Conservation (phyloP, 2,113 vertebrate species). For the Pluvialis apricaria region DNA sequence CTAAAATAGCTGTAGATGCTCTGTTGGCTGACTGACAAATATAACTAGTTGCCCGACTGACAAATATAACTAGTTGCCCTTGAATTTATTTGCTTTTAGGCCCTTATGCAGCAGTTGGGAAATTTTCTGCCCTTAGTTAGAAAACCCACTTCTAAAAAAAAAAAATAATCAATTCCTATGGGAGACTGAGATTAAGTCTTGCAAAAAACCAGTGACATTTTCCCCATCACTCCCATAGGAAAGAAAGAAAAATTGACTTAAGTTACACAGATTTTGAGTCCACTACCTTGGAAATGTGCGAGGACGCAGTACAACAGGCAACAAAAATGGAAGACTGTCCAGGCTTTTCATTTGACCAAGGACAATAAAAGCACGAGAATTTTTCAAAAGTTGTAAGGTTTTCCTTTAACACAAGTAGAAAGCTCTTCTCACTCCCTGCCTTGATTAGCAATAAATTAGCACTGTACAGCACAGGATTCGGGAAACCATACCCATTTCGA, state of each 20-base stretch:
- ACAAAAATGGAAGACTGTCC: neutral
- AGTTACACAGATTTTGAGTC: neutral
- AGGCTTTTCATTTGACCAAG: neutral
- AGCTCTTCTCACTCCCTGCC: neutral
- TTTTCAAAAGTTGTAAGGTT: neutral
- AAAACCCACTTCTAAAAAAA: neutral
- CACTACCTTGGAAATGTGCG: neutral
- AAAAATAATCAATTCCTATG: neutral
- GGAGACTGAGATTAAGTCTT: neutral
- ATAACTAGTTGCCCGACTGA: neutral
- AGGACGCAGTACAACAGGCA: neutral
- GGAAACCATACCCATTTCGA: conserved; percentile 34
- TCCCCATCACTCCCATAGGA: neutral
- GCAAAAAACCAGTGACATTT: neutral
- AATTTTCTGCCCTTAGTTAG: neutral
- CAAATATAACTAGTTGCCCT: neutral
- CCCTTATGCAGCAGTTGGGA: neutral
- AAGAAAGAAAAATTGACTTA: neutral
- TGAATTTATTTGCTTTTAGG: neutral
- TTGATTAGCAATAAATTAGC: neutral
- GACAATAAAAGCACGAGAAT: neutral
- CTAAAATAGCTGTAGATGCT: neutral
- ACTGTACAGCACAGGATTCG: accelerated
- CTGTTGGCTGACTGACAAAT: neutral
- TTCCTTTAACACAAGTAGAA: neutral